Base-by-base conservation (phyloP, 2,888 invertebrate species). In the Drosophila rubida region DNA sequence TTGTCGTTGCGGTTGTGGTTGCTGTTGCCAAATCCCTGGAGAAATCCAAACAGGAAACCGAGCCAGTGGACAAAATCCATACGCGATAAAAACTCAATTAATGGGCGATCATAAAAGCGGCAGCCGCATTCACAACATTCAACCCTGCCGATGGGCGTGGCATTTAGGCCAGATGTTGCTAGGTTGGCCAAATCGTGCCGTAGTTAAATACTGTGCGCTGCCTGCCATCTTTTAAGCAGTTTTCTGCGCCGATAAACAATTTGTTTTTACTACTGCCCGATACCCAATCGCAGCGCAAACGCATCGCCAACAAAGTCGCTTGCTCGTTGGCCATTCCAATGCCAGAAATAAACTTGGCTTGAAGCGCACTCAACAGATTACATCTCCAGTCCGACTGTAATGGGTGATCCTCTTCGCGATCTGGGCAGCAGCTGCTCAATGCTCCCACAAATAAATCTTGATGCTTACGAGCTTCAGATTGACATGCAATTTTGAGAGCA, bases 71-170 rank as follows among this genome's bases (percentile, higher is more conserved):
- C 75, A 73, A 86, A 81, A 81, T 86, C 81, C 86, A 51, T 57
- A 41, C 39, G 58, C 72, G 83, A 81, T 81, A 81, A 81, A 81
- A 81, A 81, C 81, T 80, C 86, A 86, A 81, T 81, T 86, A 81
- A 83, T 75, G 78, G 37, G 39, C 35, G n/a, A 70, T 70, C 61
- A 66, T 66, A 75, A 66, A 78, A 62, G 39, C 51, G 19, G 46
- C 57, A 66, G 25, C 30, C 9, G 44, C 74, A 54, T 65, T 76
- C 58, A 54, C 54, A 66, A 57, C 55, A 46, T 49, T 57, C 44
- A 46, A 50, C 41, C 37, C 50, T 48, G 49, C 22, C 2, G 23
- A 32, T 27, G 51, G 51, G 51, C 51, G 51, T 51, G 51, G 41
- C 51, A 51, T 11, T 13, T 9, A 11, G 13, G 35, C 37, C 55